Base-by-base conservation (phyloP, 1,140 invertebrate genomes). In the Drosophila ambigua region DNA sequence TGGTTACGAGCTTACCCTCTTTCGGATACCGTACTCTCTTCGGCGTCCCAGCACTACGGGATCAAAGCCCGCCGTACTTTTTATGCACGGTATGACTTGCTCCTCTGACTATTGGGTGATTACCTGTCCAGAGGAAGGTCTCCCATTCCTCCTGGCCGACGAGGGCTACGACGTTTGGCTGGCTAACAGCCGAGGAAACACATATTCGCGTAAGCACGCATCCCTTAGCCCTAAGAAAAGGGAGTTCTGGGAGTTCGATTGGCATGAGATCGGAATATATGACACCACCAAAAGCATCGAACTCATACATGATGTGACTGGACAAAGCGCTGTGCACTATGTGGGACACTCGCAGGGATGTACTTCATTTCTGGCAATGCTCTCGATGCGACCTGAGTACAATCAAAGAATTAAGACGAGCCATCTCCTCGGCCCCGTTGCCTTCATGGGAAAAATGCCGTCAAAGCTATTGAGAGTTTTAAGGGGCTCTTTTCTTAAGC, bases 31-130 rank as follows among this genome's bases (percentile, higher is more conserved):
- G 6, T n/a, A 45, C 24, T 57, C 59, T 1, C 59, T 46, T 13
- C 67, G 31, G 9, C 28, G 49, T 15, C 48, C 61, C 13, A 11
- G 54, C 13, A 39, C 28, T 15, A 43, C 11, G n/a, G 20, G 41
- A 23, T 11, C 15, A 1, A 63, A 60, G 35, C 58, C 62, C 9
- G 92, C 93, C 13, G 94, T 95, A 7, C 92, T 95, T 6, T 75
- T 96, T 0, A 95, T 96, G 77, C 96, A 97, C 87, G 96, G 96
- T 0, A 84, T 97, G 5, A 88, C 96, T 1, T 94, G 94, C 4
- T 95, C 95, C 76, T 96, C 95, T 1, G 61, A 63, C 26, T 16
- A 95, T 85, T 97, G 94, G 94, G 92, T 97, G 4, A 91, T 96
- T 1, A 93, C 94, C 64, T 94, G 94, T 23, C 94, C 94, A 15